phyloP scores from a whole-genome alignment of 2,797 vertebrate genomes.

The Sternarchorhynchus goeldii region DNA sequence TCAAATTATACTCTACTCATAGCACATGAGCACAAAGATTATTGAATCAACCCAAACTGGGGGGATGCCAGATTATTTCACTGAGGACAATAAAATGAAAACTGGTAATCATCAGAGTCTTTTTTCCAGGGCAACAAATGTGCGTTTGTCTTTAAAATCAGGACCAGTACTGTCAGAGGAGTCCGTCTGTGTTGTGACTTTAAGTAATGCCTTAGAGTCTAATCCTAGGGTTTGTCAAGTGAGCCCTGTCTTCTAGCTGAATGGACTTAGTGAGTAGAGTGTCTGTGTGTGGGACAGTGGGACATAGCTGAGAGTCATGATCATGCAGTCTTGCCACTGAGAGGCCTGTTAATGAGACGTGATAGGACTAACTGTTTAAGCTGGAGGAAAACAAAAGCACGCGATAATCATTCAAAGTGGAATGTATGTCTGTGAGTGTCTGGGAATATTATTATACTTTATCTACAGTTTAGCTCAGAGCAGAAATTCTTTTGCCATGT shows the following conservation, averaged over 20 bases:
- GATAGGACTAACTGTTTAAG: slow-evolving; percentile 27
- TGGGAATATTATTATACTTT: not conserved
- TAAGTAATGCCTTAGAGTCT: not conserved
- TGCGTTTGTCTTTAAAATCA: not conserved
- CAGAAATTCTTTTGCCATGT: not conserved
- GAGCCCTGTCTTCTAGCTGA: not conserved
- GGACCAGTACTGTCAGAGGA: not conserved
- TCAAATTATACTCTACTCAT: not conserved
- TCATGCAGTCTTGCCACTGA: slow-evolving; percentile 22
- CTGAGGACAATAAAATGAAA: not conserved
- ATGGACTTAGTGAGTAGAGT: not conserved
- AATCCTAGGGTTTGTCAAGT: slow-evolving; percentile 14
- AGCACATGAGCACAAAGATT: not conserved
- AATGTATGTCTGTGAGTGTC: not conserved
- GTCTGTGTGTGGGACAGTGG: not conserved
- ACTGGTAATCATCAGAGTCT: not conserved
- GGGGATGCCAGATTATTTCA: not conserved
- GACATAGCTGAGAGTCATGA: slow-evolving; percentile 14
- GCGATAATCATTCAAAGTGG: slow-evolving; percentile 6
- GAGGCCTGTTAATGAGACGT: slow-evolving; percentile 27
- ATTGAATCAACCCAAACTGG: not conserved
- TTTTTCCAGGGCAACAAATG: not conserved
- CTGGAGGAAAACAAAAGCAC: not conserved
- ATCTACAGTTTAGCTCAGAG: not conserved
- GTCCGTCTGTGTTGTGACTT: not conserved